Percentiles rank a stretch among this genome's conserved stretches.
Evolutionary conservation across 2,113 vertebrate species (phyloP).

Genomic region (Lanius ludovicianus): DNA sequence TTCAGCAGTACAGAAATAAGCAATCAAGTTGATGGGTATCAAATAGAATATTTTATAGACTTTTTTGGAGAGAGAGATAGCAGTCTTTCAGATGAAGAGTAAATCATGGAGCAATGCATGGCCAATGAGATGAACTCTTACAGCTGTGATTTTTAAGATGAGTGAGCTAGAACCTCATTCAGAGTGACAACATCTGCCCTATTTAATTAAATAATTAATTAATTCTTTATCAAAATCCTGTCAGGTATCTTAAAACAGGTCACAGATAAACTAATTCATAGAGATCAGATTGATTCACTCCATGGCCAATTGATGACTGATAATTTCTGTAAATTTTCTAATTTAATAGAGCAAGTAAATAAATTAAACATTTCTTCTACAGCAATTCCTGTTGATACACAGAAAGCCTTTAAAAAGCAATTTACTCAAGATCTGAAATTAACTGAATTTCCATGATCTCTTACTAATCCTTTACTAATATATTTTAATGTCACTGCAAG

Average conservation of each 20-base stretch:
- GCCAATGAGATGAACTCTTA: background rate
- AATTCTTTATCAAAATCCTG: slow-evolving; percentile 33
- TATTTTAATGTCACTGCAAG: background rate
- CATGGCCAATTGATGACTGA: slow-evolving; percentile 35
- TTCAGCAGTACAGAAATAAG: slow-evolving; percentile 59
- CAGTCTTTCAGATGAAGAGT: slow-evolving; percentile 12
- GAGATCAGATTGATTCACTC: slow-evolving; percentile 37
- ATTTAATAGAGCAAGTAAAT: slow-evolving; percentile 57
- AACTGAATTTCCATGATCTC: slow-evolving; percentile 18
- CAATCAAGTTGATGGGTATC: background rate
- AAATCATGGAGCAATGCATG: background rate
- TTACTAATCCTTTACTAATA: background rate
- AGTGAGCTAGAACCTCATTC: background rate
- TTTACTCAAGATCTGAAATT: slow-evolving; percentile 26
- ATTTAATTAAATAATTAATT: slow-evolving; percentile 72
- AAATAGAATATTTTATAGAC: slow-evolving; percentile 23
- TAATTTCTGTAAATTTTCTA: slow-evolving; percentile 57
- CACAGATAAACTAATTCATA: slow-evolving; percentile 47
- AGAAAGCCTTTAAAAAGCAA: slow-evolving; percentile 29
- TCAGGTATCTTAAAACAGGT: slow-evolving; percentile 54
- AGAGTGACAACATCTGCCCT: slow-evolving; percentile 13
- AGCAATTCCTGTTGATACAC: background rate
- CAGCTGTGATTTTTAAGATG: background rate
- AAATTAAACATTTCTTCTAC: slow-evolving; percentile 49
- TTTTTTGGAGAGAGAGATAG: background rate